Base-by-base conservation (phyloP, 1,140 invertebrate species). In the Brachionus asplanchnoidis region DNA sequence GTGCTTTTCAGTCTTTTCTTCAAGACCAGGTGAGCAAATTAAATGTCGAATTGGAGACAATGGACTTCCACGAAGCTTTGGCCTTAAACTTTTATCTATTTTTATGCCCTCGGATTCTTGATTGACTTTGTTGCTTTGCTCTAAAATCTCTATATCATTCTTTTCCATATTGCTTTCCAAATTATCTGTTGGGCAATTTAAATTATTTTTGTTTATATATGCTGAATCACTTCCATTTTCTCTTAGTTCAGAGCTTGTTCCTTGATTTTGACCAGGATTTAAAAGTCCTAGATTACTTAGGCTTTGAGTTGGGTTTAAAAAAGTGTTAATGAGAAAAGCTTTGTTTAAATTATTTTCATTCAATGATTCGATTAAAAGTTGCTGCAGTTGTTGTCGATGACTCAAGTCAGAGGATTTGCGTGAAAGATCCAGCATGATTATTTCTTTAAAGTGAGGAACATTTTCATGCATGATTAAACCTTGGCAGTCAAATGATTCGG, bases 11-110 rank as follows among this genome's bases (percentile, higher is more conserved):
- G 79, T 53, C 17, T 44, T 60, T 40, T 42, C 65, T 68, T 82
- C 79, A 11, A 82, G 53, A 68, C 79, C 79, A 68, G 56, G 79
- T 23, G 79, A 82, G 53, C 79, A 82, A 44, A 82, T 82, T 26
- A 82, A 46, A 46, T 82, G 79, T 1, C 79, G 53, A 12, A 82
- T 82, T 14, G 79, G 79, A 7, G 79, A 60, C 23, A 77, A 50
- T 50, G 73, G 73, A 23, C 73, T 46, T 9, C 20, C 32, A 3
- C 73, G 42, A 12, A 77, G 73, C 26, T 50, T 77, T 26, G 73
- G 73, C 28, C 42, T 46, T 36, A 77, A 26, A 46, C 42, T 46
- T 77, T 77, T 77, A 50, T 77, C 42, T 12, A 50, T 26, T 23
- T 14, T 26, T 3, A 77, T 77, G 4, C 12, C 46, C 3, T 46